phyloP scores from a whole-genome alignment of 2,888 invertebrate genomes.

The Phania funesta region DNA sequence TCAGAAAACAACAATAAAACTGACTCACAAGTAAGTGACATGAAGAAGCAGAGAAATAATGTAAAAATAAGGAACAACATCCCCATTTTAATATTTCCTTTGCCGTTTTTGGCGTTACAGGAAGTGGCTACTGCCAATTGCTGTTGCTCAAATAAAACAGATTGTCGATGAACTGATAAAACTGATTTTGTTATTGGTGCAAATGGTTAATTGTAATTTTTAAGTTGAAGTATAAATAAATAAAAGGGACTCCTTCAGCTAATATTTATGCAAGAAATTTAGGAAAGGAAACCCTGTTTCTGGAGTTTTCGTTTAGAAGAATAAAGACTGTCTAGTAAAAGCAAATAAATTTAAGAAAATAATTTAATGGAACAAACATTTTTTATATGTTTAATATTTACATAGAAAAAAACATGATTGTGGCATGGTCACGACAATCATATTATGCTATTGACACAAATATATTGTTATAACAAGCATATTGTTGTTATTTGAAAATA shows the following conservation, averaged over 20 bases:
- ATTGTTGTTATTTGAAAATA: no score
- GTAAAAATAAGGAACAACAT: constrained; percentile 37
- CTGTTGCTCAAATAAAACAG: constrained; percentile 9
- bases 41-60: not conserved
- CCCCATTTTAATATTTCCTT: constrained; percentile 59
- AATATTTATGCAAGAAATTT: constrained; percentile 2
- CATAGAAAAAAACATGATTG: no score
- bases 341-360: no score
- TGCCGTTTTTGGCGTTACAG: not conserved
- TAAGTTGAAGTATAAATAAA: constrained; percentile 31
- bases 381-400: no score
- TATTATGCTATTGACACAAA: no score
- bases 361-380: no score
- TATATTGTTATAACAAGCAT: no score
- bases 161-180: constrained; percentile 50
- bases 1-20: constrained; percentile 12
- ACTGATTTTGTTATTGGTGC: constrained; percentile 37
- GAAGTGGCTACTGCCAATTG: constrained; percentile 19
- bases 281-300: no score
- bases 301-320: no score
- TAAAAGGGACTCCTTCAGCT: constrained; percentile 3
- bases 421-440: no score
- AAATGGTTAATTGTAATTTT: constrained; percentile 64
- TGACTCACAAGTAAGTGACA: no score
- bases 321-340: no score